Evolutionary conservation across 2,113 vertebrate species (phyloP).

Genomic region (Paradoxurus hermaphroditus): DNA sequence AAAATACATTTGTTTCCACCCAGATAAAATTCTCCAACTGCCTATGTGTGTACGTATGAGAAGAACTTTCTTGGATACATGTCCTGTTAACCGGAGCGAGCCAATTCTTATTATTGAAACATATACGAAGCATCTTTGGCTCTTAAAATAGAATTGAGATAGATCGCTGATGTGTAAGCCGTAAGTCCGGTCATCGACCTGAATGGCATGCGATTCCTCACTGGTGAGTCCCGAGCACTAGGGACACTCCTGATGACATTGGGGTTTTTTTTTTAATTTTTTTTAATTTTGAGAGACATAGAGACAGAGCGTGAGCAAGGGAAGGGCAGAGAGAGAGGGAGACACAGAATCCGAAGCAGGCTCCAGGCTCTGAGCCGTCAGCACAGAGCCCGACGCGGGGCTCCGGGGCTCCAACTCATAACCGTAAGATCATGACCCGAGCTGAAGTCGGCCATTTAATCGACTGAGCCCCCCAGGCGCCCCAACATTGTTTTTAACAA

Average conservation of each 20-base stretch:
- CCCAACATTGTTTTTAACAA: background rate
- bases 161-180: background rate
- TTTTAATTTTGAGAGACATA: too few species aligned
- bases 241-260: background rate
- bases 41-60: background rate
- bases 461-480: too few species aligned
- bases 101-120: slow-evolving; percentile 32
- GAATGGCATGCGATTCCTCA: background rate
- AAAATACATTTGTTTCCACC: slow-evolving; percentile 71
- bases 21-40: slow-evolving; percentile 36
- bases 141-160: slow-evolving; percentile 60
- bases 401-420: too few species aligned
- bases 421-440: too few species aligned
- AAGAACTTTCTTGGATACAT: background rate
- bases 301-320: too few species aligned
- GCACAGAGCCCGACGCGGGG: too few species aligned
- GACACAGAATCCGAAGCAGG: too few species aligned
- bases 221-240: background rate
- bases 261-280: background rate
- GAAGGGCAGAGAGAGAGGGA: too few species aligned
- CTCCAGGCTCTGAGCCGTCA: too few species aligned
- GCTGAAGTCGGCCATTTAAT: too few species aligned
- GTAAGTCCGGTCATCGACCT: background rate
- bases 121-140: background rate
- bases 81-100: background rate